Evolutionary conservation across 2,888 invertebrate species (phyloP).

Genomic region (Aspidiotus rigidus): DNA sequence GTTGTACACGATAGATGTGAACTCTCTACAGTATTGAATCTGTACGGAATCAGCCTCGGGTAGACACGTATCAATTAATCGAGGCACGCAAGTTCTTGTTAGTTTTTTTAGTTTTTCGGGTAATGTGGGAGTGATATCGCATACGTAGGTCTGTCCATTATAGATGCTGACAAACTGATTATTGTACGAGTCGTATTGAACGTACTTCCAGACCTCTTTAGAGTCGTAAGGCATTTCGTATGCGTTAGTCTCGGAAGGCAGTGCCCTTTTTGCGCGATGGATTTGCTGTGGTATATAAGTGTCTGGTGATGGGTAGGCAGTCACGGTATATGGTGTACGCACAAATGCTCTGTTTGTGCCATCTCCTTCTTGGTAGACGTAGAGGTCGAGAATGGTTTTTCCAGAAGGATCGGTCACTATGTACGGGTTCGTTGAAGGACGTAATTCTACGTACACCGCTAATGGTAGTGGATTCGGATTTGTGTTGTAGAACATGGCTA

Average conservation of each 20-base stretch:
- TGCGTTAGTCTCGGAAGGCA: background rate
- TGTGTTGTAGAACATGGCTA: background rate
- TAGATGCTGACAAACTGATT: constrained; percentile 12
- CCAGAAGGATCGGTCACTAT: background rate
- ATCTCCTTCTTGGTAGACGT: background rate
- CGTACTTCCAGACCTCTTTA: background rate
- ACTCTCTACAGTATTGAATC: constrained; percentile 3
- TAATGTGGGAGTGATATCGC: constrained; percentile 10
- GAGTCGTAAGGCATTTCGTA: background rate
- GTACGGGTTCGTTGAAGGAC: background rate
- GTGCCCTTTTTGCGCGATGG: too few relatives aligned
- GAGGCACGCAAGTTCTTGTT: constrained; percentile 15
- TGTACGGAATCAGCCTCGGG: background rate
- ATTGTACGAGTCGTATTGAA: constrained; percentile 11
- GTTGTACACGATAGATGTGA: constrained; percentile 17
- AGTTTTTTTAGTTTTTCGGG: background rate
- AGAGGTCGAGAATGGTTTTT: background rate
- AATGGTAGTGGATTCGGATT: background rate
- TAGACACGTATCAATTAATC: constrained; percentile 9
- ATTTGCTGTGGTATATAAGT: too few relatives aligned
- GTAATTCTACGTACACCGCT: background rate
- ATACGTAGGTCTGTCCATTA: constrained; percentile 12
- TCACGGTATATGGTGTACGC: background rate
- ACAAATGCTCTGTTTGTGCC: background rate
- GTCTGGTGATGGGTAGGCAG: too few relatives aligned